Base-by-base conservation (phyloP, 2,797 vertebrate genomes). In the Adrianichthys oophorus region DNA sequence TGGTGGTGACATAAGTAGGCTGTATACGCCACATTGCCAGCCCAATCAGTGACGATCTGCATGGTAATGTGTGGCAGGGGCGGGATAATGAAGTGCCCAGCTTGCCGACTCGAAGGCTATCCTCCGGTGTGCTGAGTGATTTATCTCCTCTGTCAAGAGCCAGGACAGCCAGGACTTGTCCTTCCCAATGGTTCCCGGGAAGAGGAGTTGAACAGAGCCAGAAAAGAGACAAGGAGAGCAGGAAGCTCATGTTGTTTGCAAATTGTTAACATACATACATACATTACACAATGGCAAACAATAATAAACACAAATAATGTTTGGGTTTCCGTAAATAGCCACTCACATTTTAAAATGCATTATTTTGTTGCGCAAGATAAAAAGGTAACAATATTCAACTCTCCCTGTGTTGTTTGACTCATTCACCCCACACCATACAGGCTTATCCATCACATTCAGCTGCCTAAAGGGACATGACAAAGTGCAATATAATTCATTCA, bases 71-170 rank as follows among this genome's bases (percentile, higher is more conserved):
- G 92, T 93, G 92, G 94, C 95, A 95, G 93, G 94, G 95, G 93
- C 93, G 95, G 94, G 92, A 92, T 98, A 98, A 98, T 98, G 96
- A 98, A 98, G 95, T 98, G 97, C 96, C 94, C 96, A 98, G 95
- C 94, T 80, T 95, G 96, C 87, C 92, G 94, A 90, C 96, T 95
- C 90, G 91, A 97, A 95, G 94, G 93, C 92, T 95, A 97, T 95
- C 93, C 96, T 98, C 96, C 90, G 93, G 95, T 96, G 97, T 95
- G 93, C 88, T 84, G 85, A 85, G 93, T 98, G 96, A 98, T 98
- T 98, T 98, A 99, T 99, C 94, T 96, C 92, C 92, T 95, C 95
- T 97, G 95, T 98, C 95, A 96, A 94, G 93, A 95, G 93, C 92
- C 94, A 96, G 94, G 94, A 96, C 94, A 95, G 94, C 92, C 90